These are phyloP conservation scores for Seriola rivoliana DNA, from an alignment of 2,113 vertebrate genomes.

Conservation along the genomic window DNA sequence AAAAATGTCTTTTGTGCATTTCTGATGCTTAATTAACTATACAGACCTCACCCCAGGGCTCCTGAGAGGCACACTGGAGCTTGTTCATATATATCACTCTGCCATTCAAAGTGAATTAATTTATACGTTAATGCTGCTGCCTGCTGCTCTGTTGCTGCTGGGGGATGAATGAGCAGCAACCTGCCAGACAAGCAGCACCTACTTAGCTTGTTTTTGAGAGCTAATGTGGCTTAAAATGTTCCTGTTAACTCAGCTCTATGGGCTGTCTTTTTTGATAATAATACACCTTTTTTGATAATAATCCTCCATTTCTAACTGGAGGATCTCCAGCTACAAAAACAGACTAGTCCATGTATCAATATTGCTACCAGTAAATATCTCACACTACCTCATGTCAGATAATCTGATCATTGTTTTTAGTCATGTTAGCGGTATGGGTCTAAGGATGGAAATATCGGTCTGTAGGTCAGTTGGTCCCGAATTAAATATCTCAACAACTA, in stretches of 20 bases:
- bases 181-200: neutral
- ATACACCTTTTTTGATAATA: neutral
- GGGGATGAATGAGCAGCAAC: neutral
- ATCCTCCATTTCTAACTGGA: neutral
- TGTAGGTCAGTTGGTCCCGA: neutral
- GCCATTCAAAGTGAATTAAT: neutral
- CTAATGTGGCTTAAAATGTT: neutral
- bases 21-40: conserved; percentile 9
- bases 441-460: neutral
- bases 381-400: neutral
- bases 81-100: neutral
- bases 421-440: neutral
- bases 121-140: neutral
- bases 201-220: neutral
- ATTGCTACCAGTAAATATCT: neutral
- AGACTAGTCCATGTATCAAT: neutral
- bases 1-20: conserved; percentile 1
- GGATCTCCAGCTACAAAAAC: neutral
- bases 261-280: neutral
- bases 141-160: neutral
- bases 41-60: neutral
- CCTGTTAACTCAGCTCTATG: neutral
- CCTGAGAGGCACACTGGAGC: neutral
- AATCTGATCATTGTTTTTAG: neutral
- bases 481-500: no score